Evolutionary conservation across 2,113 vertebrate species (phyloP).

Genomic region (Cercocebus atys): DNA sequence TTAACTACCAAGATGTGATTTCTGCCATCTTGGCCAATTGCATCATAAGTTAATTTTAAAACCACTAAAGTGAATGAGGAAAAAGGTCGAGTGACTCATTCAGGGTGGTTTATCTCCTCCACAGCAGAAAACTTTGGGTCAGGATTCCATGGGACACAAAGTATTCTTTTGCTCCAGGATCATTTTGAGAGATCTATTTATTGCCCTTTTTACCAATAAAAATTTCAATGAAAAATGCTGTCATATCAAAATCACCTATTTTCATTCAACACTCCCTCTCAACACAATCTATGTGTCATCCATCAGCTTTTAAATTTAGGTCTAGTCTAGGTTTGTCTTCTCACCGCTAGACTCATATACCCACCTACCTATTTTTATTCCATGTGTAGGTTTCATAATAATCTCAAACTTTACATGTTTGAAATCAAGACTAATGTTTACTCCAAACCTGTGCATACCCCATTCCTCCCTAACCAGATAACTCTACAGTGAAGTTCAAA

Average conservation of each 20-base stretch:
- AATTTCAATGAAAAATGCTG: neutral
- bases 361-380: neutral
- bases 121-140: neutral
- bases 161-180: neutral
- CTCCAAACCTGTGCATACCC: neutral
- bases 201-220: neutral
- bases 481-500: neutral
- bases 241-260: neutral
- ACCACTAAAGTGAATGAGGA: neutral
- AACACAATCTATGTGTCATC: neutral
- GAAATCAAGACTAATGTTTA: neutral
- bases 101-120: neutral
- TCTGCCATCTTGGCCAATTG: neutral
- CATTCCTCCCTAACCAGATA: neutral
- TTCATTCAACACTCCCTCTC: neutral
- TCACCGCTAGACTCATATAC: neutral
- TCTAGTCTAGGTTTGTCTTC: neutral
- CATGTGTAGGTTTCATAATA: neutral
- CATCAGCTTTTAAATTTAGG: neutral
- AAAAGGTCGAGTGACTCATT: neutral
- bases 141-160: neutral
- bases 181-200: neutral
- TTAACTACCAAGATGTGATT: neutral
- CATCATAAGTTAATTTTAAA: neutral
- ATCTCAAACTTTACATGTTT: neutral